Conservation (phyloP, 2,113 vertebrate species). For the Microcebus murinus region DNA sequence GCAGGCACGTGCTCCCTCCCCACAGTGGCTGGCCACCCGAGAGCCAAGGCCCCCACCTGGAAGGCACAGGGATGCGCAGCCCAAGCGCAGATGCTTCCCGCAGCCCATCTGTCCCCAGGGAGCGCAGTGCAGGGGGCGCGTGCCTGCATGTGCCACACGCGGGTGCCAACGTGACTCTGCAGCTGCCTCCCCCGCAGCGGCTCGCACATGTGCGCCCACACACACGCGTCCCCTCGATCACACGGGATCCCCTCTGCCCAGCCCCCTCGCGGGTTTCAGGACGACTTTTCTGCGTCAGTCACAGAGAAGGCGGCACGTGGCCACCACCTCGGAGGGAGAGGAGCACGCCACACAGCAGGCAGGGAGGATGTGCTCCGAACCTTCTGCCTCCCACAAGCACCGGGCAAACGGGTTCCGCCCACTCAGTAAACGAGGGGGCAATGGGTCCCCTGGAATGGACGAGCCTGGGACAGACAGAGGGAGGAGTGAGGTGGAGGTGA, state of each 20-base stretch:
- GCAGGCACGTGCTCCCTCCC: neutral
- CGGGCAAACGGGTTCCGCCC: neutral
- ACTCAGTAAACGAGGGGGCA: neutral
- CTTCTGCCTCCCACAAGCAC: neutral
- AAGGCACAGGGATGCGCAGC: neutral
- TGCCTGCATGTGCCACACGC: neutral
- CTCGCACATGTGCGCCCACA: neutral
- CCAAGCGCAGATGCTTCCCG: neutral
- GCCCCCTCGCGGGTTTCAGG: neutral
- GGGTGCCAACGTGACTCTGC: neutral
- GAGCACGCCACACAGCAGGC: neutral
- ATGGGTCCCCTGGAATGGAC: neutral
- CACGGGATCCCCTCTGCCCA: neutral
- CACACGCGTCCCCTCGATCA: accelerated
- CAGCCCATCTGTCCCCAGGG: neutral
- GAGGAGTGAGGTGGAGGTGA: neutral
- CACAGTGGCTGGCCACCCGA: neutral
- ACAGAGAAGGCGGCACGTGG: no score
- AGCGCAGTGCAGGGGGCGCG: neutral
- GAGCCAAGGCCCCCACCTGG: neutral
- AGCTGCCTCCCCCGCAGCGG: neutral
- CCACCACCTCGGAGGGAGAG: neutral
- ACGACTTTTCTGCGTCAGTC: accelerated
- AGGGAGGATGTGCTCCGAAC: neutral
- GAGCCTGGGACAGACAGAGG: neutral